phyloP scores from a whole-genome alignment of 2,797 vertebrate genomes.

The Darevskia nairensis region DNA sequence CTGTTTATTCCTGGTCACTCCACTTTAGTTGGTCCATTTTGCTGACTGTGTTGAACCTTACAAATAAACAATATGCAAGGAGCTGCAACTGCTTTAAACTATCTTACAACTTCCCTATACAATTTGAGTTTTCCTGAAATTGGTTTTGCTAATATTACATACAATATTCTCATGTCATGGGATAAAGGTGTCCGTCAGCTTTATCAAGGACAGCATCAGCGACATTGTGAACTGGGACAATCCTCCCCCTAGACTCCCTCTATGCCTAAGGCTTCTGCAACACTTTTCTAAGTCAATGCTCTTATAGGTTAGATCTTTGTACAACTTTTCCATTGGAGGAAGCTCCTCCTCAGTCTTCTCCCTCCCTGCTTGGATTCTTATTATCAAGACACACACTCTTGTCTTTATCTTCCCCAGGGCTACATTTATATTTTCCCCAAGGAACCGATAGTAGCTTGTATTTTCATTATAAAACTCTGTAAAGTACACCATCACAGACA shows the following conservation, averaged over 20 bases:
- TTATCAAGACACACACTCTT: background rate
- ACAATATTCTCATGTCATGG: background rate
- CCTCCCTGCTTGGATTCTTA: background rate
- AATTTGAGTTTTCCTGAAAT: background rate
- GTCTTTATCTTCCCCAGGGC: background rate
- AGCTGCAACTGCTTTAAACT: background rate
- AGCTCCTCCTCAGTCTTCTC: background rate
- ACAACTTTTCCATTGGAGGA: background rate
- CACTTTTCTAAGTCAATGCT: background rate
- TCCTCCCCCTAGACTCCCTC: background rate
- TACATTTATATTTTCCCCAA: background rate
- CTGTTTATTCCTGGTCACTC: background rate
- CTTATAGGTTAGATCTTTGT: background rate
- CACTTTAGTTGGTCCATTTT: no score
- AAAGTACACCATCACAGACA: no score
- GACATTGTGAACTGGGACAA: background rate
- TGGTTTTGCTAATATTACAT: background rate
- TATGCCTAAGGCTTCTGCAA: background rate
- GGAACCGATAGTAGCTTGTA: no score
- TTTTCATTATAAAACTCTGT: background rate
- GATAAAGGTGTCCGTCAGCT: background rate
- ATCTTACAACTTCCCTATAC: background rate
- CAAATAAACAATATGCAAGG: background rate
- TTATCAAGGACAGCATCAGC: no score
- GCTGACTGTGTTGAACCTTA: background rate